Evolutionary conservation across 2,888 invertebrate genomes (phyloP).

Genomic region (Dryadula phaetusa): DNA sequence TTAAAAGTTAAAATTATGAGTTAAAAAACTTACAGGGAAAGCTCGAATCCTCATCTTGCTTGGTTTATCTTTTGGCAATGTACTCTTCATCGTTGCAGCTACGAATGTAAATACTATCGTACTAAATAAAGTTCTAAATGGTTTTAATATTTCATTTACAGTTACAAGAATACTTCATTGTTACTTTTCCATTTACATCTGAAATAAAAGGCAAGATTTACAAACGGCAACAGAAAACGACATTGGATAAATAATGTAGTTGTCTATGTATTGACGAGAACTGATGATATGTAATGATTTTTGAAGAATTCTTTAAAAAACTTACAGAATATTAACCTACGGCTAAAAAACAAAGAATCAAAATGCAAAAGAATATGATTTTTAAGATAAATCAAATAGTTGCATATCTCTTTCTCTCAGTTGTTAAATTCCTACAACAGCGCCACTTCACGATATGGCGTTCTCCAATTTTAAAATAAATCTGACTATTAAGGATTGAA

Average conservation of each 20-base stretch:
- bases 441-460: constrained; percentile 48
- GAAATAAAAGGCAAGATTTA: constrained; percentile 58
- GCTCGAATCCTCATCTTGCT: constrained; percentile 98
- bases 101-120: constrained; percentile 59
- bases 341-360: neutral
- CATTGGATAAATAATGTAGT: constrained; percentile 46
- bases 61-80: constrained; percentile 93
- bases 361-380: constrained; percentile 32
- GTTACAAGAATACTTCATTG: constrained; percentile 72
- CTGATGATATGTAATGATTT: constrained; percentile 7
- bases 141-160: constrained; percentile 70
- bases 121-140: constrained; percentile 60
- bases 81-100: constrained; percentile 87
- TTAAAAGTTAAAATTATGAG: neutral
- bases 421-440: constrained; percentile 46
- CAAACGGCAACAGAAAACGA: constrained; percentile 47
- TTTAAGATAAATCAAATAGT: constrained; percentile 47
- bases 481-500: constrained; percentile 15
- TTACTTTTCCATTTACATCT: constrained; percentile 76
- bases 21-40: constrained; percentile 94
- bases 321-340: neutral
- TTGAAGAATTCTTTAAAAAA: neutral
- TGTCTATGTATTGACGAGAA: constrained; percentile 16
- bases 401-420: constrained; percentile 50
- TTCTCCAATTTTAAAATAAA: constrained; percentile 37